Conservation (phyloP, 1,140 invertebrate species). For the Magallana ariakensis region DNA sequence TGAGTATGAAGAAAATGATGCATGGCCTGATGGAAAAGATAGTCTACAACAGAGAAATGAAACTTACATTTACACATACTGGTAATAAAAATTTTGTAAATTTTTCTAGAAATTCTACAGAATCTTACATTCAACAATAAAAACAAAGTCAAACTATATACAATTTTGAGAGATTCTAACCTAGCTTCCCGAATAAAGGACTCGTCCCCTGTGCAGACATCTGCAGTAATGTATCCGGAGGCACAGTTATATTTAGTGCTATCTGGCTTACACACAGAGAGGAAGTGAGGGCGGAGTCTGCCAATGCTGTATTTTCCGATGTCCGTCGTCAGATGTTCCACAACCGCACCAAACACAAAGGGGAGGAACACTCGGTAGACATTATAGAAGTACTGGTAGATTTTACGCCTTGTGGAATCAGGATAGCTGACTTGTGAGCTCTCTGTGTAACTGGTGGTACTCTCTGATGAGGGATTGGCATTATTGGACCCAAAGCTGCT, state of each 20-base stretch:
- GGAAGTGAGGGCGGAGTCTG: conserved; percentile 56
- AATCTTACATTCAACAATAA: too few species aligned
- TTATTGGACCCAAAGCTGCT: neutral
- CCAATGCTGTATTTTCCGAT: conserved; percentile 53
- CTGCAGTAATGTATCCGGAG: conserved; percentile 46
- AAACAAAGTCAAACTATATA: neutral
- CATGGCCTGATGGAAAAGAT: conserved; percentile 84
- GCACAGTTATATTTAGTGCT: conserved; percentile 42
- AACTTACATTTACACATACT: neutral
- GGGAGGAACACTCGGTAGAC: conserved; percentile 42
- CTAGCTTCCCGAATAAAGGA: conserved; percentile 45
- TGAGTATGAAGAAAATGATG: conserved; percentile 81
- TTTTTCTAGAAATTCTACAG: too few species aligned
- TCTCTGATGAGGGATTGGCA: neutral
- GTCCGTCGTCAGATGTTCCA: conserved; percentile 51
- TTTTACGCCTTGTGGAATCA: neutral
- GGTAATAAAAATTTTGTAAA: too few species aligned
- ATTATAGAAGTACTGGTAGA: conserved; percentile 46
- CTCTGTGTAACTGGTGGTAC: neutral
- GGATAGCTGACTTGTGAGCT: neutral
- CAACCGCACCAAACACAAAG: conserved; percentile 54
- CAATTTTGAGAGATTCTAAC: conserved; percentile 22
- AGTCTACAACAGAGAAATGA: conserved; percentile 71
- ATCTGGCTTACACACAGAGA: conserved; percentile 57
- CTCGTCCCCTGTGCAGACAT: conserved; percentile 53